Conservation (phyloP, 2,888 invertebrate species). For the Protophormia terraenovae region DNA sequence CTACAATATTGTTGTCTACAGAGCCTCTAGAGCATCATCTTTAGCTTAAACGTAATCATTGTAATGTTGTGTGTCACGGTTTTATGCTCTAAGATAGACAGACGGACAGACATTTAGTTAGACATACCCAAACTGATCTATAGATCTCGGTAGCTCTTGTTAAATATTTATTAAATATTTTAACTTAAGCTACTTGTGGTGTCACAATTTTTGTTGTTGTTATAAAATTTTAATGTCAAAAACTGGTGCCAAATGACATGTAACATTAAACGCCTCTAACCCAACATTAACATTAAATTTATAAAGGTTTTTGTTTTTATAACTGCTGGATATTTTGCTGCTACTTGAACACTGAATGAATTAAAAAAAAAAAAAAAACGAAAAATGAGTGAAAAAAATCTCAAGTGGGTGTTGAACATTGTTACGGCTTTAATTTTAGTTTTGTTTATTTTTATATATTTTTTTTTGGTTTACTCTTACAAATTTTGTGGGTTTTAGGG, state of each 20-base stretch:
- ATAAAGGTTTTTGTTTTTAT: constrained; percentile 22
- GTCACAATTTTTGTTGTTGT: constrained; percentile 42
- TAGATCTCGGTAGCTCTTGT: constrained; percentile 5
- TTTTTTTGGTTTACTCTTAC: neutral
- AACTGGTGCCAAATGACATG: constrained; percentile 64
- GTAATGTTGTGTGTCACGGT: neutral
- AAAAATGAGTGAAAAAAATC: constrained; percentile 43
- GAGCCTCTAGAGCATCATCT: neutral
- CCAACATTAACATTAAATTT: constrained; percentile 15
- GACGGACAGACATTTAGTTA: neutral
- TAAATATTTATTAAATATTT: constrained; percentile 13
- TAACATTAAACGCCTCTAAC: constrained; percentile 58
- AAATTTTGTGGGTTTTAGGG: constrained; percentile 24
- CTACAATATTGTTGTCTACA: neutral
- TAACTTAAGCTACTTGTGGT: constrained; percentile 51
- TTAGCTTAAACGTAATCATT: neutral
- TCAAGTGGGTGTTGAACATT: constrained; percentile 73
- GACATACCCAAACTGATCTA: constrained; percentile 16
- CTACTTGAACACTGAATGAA: constrained; percentile 22
- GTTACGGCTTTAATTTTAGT: constrained; percentile 34
- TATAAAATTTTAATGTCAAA: constrained; percentile 46
- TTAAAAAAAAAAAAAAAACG: neutral
- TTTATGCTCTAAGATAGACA: neutral
- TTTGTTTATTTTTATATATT: constrained; percentile 17
- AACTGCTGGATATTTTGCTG: constrained; percentile 4